phyloP scores from a whole-genome alignment of 1,140 invertebrate species.

The Plodia interpunctella region DNA sequence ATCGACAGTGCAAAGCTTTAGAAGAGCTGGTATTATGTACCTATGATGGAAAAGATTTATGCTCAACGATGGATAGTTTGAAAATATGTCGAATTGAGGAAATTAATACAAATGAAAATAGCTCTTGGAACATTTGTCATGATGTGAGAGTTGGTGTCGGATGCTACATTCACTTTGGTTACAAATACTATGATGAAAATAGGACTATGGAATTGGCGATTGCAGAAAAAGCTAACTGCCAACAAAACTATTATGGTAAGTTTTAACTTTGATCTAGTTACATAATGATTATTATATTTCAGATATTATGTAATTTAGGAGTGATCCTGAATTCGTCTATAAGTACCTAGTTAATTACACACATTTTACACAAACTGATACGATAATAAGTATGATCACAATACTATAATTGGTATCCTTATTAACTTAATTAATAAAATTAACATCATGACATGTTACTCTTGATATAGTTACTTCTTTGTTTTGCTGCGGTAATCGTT shows the following conservation, averaged over 20 bases:
- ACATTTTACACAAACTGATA: no score
- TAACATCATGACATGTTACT: no score
- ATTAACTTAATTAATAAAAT: no score
- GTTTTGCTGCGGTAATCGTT: no score
- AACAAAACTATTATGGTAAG: conserved; percentile 53
- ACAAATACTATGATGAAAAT: conserved; percentile 67
- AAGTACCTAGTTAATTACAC: no score
- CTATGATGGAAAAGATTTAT: conserved; percentile 73
- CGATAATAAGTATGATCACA: no score
- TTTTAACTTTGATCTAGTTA: conserved; percentile 17
- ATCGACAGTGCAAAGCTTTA: conserved; percentile 82
- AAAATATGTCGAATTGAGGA: conserved; percentile 39
- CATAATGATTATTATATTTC: no score
- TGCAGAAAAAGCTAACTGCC: conserved; percentile 62
- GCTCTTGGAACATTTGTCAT: conserved; percentile 33
- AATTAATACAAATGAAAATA: conserved; percentile 37
- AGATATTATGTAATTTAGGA: no score
- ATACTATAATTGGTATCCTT: no score
- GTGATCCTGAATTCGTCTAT: no score
- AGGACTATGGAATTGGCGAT: conserved; percentile 55
- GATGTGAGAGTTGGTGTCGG: conserved; percentile 62
- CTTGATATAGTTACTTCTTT: no score
- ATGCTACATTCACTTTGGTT: conserved; percentile 78
- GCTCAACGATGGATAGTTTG: conserved; percentile 18
- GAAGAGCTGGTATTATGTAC: conserved; percentile 87